Conservation (phyloP, 1,140 invertebrate genomes). For the Philaenus spumarius region DNA sequence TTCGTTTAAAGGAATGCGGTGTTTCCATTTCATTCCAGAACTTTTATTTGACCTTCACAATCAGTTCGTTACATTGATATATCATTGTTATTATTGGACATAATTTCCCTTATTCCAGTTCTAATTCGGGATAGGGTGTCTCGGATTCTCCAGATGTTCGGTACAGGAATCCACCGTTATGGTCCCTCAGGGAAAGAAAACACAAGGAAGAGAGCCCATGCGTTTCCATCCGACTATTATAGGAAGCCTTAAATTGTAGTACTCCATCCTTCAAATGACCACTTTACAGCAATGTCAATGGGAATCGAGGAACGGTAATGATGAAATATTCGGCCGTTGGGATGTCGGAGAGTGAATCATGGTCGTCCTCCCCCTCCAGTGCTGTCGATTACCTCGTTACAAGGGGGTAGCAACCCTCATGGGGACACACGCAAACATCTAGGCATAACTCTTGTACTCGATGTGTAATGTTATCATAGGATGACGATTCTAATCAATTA, state of each 20-base stretch:
- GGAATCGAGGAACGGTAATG: conserved; percentile 34
- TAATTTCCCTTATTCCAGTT: too few species aligned
- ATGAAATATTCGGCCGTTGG: conserved; percentile 40
- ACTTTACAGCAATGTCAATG: conserved; percentile 39
- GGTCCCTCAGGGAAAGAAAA: not conserved
- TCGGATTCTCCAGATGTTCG: too few species aligned
- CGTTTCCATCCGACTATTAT: not conserved
- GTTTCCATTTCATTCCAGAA: too few species aligned
- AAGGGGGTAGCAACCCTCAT: not conserved
- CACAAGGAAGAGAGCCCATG: not conserved
- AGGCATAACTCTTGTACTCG: too few species aligned
- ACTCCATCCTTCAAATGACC: conserved; percentile 42
- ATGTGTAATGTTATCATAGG: conserved; percentile 23
- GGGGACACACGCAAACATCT: too few species aligned
- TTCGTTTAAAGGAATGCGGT: too few species aligned
- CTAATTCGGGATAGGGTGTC: too few species aligned
- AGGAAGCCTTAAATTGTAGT: conserved; percentile 11
- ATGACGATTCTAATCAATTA: conserved; percentile 25
- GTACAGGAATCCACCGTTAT: too few species aligned
- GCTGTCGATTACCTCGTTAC: conserved; percentile 13
- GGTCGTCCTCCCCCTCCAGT: not conserved
- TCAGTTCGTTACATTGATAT: too few species aligned
- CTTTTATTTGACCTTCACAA: too few species aligned
- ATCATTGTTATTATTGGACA: too few species aligned
- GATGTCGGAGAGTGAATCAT: conserved; percentile 34